Evolutionary conservation across 2,888 invertebrate species (phyloP), one percentile per base, ranked within the genome.

Genomic region (Rhodophaea formosa): DNA sequence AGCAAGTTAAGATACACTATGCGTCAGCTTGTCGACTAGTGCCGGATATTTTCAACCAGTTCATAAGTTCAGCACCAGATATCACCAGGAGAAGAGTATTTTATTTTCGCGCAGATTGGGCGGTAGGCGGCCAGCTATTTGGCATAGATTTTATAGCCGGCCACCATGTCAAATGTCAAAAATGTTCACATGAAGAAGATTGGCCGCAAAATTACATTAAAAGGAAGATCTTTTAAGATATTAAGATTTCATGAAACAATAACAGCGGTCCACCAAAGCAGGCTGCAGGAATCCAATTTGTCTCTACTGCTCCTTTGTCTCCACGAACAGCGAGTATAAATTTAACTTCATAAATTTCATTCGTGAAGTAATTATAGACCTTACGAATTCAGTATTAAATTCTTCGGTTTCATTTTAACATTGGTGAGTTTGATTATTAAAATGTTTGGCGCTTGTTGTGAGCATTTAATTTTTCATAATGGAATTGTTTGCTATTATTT

Each of bases 321-420:
- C 65, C 1, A 17, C 32, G 32, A 55, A 32, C 45, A 12, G 54
- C 32, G 15, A 63, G 64, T 68, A 71, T 76, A 79, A 77, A 82
- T 80, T 81, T 77, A 74, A 80, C 77, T 81, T 81, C 75, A 81
- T 80, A 82, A 82, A 80, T 82, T 82, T 80, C 71, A 71, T 79
- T 72, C 70, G 72, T 71, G 71, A 73, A 72, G 80, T 83, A 84
- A 84, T 84, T 84, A 81, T 69, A 74, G 67, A 70, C 65, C 65
- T 65, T 53, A 62, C 66, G 72, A 69, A 71, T 75, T 71, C 72
- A 73, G 79, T 80, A 82, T 80, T 80, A 83, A 82, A 84, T 84
- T 82, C 79, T 78, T 78, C 64, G 65, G 46, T 23, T 29, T 29
- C 46, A 17, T 46, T 46, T 46, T 46, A 23, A 6, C 23, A 8